These are phyloP conservation scores for Parambassis ranga DNA, from an alignment of 2,797 vertebrate species.

Conservation along the genomic window DNA sequence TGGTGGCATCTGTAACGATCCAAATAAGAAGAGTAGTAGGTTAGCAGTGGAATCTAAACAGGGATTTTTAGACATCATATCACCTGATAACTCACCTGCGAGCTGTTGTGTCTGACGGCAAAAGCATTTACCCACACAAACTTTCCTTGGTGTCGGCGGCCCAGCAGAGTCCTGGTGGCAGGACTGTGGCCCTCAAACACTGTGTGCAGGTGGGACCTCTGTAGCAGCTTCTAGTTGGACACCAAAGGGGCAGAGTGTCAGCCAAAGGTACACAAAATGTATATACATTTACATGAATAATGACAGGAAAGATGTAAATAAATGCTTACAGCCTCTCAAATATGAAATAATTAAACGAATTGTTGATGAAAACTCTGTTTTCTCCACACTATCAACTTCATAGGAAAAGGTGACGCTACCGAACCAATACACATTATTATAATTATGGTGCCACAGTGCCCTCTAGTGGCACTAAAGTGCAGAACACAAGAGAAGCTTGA, in stretches of 20 bases:
- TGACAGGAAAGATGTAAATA: not conserved
- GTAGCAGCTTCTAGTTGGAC: slow-evolving; percentile 53
- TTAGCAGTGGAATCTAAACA: not conserved
- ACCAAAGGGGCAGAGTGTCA: not conserved
- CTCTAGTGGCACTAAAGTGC: not conserved
- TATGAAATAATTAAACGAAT: no score
- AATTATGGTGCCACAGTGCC: not conserved
- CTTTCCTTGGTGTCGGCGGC: slow-evolving; percentile 55
- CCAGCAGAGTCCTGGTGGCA: slow-evolving; percentile 46
- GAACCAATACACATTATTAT: no score
- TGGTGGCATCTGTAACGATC: slow-evolving; percentile 36
- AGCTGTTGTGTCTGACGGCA: slow-evolving; percentile 75
- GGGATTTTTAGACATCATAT: not conserved
- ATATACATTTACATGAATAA: not conserved
- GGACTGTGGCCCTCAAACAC: slow-evolving; percentile 37
- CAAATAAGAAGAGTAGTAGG: not conserved
- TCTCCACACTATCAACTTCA: no score
- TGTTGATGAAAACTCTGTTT: no score
- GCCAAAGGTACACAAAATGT: not conserved
- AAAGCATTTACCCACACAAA: slow-evolving; percentile 69
- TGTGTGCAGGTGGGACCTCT: slow-evolving; percentile 72
- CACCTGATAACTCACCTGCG: slow-evolving; percentile 66
- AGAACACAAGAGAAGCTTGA: no score
- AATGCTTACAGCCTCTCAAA: no score
- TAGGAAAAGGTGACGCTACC: no score